Conservation (phyloP, 2,888 invertebrate species). For the Trypoxylon attenuatum region DNA sequence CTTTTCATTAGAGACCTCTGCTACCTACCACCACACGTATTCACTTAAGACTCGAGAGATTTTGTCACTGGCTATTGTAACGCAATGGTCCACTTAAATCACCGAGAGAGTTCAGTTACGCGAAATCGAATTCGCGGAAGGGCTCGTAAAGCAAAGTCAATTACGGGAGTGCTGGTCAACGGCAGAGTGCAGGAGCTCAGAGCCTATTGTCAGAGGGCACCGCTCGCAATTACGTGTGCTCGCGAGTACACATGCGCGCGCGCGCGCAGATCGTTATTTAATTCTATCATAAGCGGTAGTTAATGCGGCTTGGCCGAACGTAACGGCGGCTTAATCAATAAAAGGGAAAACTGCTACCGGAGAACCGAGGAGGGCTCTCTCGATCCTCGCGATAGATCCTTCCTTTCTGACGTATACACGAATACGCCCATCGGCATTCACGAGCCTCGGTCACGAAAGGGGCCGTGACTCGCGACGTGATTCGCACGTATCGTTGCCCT, state of each 20-base stretch:
- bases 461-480: slow-evolving; percentile 65
- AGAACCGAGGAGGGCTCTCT: slow-evolving; percentile 24
- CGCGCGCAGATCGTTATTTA: slow-evolving; percentile 29
- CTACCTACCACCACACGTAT: no score
- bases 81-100: no score
- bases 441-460: slow-evolving; percentile 67
- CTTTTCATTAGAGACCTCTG: no score
- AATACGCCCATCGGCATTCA: slow-evolving; percentile 68
- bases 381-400: slow-evolving; percentile 58
- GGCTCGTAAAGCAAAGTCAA: neutral
- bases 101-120: no score
- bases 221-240: neutral
- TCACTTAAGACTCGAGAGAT: no score
- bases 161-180: neutral
- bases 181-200: no score
- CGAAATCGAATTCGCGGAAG: neutral
- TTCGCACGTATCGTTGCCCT: slow-evolving; percentile 66
- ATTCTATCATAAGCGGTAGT: slow-evolving; percentile 29
- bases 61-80: no score
- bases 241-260: neutral
- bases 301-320: slow-evolving; percentile 9
- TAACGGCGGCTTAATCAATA: slow-evolving; percentile 41
- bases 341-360: slow-evolving; percentile 48
- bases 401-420: slow-evolving; percentile 56
- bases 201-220: neutral